phyloP scores from a whole-genome alignment of 2,888 invertebrate species.

The Andrena camellia region DNA sequence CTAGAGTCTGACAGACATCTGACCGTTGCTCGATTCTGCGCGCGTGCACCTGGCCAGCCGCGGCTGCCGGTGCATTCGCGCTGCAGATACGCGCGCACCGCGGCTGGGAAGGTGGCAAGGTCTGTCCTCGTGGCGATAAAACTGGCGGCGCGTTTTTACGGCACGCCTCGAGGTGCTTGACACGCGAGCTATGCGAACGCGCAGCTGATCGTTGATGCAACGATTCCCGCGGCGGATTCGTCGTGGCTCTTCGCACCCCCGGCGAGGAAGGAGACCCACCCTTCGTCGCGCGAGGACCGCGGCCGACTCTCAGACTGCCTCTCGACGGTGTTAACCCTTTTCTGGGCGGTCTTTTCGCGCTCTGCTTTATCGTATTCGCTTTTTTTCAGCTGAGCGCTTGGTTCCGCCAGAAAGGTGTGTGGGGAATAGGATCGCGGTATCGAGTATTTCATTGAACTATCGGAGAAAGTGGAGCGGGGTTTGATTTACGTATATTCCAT shows the following conservation, averaged over 20 bases:
- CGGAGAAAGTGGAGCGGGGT: too few relatives aligned
- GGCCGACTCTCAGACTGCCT: conserved; percentile 21
- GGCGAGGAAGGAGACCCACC: neutral
- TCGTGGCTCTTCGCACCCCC: conserved; percentile 7
- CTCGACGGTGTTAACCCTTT: conserved; percentile 24
- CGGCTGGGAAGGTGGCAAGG: neutral
- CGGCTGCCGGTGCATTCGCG: conserved; percentile 39
- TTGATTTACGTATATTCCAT: too few relatives aligned
- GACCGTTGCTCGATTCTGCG: conserved; percentile 38
- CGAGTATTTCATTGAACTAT: too few relatives aligned
- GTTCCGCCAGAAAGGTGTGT: neutral
- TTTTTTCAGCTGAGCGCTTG: neutral
- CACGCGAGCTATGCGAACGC: conserved; percentile 30
- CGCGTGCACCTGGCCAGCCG: conserved; percentile 32
- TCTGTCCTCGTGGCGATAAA: conserved; percentile 25
- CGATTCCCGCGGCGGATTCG: neutral
- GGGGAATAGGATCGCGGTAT: too few relatives aligned
- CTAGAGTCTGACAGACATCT: conserved; percentile 25
- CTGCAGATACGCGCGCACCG: conserved; percentile 17
- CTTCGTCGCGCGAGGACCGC: neutral
- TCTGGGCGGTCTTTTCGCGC: neutral
- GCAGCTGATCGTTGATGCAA: conserved; percentile 12
- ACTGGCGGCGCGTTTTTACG: conserved; percentile 15
- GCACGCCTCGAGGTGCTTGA: conserved; percentile 38
- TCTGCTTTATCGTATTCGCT: neutral